A percentile compares a stretch with the other conserved stretches of the same genome.
Evolutionary conservation across 2,888 invertebrate genomes (phyloP).

Genomic region (Euzetes globulus): DNA sequence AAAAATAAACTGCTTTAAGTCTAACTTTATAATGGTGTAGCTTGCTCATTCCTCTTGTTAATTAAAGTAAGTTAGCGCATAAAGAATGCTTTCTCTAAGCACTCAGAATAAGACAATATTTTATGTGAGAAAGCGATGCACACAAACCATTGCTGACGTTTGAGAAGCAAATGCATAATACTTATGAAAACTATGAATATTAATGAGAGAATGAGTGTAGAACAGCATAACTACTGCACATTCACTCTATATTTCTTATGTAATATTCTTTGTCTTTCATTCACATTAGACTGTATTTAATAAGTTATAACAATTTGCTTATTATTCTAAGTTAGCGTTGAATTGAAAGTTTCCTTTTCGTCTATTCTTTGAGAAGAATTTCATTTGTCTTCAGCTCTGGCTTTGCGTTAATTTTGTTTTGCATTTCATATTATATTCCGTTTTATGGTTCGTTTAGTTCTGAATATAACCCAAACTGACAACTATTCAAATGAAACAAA

Average conservation of each 20-base stretch:
- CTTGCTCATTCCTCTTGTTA: too few relatives aligned
- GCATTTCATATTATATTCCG: slow-evolving; percentile 7
- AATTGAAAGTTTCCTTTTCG: neutral
- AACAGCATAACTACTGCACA: neutral
- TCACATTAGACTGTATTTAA: neutral
- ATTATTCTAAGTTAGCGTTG: neutral
- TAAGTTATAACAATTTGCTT: neutral
- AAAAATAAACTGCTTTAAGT: too few relatives aligned
- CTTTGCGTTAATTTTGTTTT: neutral
- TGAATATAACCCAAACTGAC: neutral
- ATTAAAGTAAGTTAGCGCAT: too few relatives aligned
- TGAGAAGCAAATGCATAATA: neutral
- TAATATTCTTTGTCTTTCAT: neutral
- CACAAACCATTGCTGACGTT: too few relatives aligned
- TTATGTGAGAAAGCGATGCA: too few relatives aligned
- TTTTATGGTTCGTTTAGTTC: slow-evolving; percentile 22
- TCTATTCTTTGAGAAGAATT: neutral
- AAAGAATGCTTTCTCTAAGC: too few relatives aligned
- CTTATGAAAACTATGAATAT: neutral
- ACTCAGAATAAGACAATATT: too few relatives aligned
- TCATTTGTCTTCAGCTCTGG: neutral
- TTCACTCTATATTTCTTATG: neutral
- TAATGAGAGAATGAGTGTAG: neutral
- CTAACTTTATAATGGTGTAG: too few relatives aligned
- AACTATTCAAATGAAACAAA: neutral